phyloP scores from a whole-genome alignment of 2,888 invertebrate genomes.

The Xestia xanthographa region DNA sequence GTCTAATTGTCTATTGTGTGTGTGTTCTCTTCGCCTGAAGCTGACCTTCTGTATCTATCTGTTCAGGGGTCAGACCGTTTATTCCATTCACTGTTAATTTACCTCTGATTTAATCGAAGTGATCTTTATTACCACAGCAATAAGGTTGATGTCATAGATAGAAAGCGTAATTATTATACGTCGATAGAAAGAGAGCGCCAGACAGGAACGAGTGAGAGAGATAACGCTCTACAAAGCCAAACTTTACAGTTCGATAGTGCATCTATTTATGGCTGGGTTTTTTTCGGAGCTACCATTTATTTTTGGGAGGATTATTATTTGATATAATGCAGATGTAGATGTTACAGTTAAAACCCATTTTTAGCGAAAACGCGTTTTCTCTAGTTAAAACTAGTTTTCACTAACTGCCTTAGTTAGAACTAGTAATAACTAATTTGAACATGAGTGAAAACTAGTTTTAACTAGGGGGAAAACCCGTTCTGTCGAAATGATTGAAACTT shows the following conservation, averaged over 20 bases:
- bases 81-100: conserved; percentile 18
- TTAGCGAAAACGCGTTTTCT: no score
- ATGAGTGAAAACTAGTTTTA: no score
- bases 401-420: no score
- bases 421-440: no score
- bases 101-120: conserved; percentile 16
- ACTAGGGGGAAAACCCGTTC: no score
- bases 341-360: no score
- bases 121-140: conserved; percentile 2
- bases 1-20: background rate
- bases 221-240: background rate
- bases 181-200: conserved; percentile 4
- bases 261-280: background rate
- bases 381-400: no score
- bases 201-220: background rate
- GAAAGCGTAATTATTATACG: background rate
- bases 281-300: background rate
- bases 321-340: no score
- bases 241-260: background rate
- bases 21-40: background rate
- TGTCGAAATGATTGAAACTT: no score
- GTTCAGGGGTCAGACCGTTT: background rate
- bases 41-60: background rate
- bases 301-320: background rate
- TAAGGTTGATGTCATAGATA: conserved; percentile 15